Conservation (phyloP, 2,888 invertebrate species). For the Brenthis hecate region DNA sequence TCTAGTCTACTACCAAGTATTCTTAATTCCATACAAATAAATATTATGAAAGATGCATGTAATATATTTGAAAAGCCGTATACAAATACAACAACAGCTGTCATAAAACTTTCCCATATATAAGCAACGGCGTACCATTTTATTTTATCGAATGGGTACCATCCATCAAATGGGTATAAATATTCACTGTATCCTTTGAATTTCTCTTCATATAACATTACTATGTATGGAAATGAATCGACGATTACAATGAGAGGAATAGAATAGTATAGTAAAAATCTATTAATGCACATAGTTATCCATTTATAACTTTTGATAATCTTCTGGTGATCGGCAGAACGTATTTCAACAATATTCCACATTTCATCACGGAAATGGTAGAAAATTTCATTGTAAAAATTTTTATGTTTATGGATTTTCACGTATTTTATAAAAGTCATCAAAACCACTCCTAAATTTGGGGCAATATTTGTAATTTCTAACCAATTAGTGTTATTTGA, state of each 20-base stretch:
- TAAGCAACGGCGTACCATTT: conserved; percentile 64
- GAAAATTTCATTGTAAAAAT: conserved; percentile 54
- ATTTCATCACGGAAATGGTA: conserved; percentile 56
- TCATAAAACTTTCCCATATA: conserved; percentile 66
- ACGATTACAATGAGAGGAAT: conserved; percentile 53
- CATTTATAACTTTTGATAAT: conserved; percentile 53
- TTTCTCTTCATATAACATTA: conserved; percentile 59
- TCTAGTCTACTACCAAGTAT: conserved; percentile 57
- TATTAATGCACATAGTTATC: conserved; percentile 49
- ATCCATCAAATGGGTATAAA: conserved; percentile 67
- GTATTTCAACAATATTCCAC: conserved; percentile 54
- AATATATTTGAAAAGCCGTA: conserved; percentile 58
- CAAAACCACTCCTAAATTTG: conserved; percentile 64
- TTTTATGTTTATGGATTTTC: conserved; percentile 53
- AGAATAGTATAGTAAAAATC: conserved; percentile 57
- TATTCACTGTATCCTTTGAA: conserved; percentile 50
- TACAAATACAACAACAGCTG: conserved; percentile 58
- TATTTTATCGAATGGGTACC: conserved; percentile 71
- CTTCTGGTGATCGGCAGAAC: conserved; percentile 47
- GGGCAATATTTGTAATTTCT: conserved; percentile 63
- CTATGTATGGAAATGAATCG: conserved; percentile 59
- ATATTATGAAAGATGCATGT: conserved; percentile 56
- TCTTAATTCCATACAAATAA: conserved; percentile 67
- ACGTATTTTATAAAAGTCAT: conserved; percentile 60
- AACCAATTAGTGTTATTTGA: conserved; percentile 55